Percentiles rank a stretch among this genome's conserved stretches.
Conservation (phyloP, 2,113 vertebrate genomes). For the Pangasianodon gigas region DNA sequence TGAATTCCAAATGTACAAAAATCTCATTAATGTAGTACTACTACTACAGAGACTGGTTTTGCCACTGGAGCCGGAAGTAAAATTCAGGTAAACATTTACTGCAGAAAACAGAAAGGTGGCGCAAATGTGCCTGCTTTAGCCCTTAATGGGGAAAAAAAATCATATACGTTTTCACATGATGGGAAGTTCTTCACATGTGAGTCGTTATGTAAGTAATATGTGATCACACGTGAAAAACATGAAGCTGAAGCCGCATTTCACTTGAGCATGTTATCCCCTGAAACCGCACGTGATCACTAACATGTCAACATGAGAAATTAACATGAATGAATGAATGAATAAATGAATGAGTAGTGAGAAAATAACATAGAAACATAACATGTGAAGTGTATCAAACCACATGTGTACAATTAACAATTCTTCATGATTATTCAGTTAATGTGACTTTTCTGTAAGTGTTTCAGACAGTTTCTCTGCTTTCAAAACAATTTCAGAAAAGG, state of each 20-base stretch:
- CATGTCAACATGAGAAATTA: not conserved
- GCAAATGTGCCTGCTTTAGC: not conserved
- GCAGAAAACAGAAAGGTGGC: not conserved
- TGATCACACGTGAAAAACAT: too few relatives aligned
- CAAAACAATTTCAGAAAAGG: too few relatives aligned
- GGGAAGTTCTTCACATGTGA: too few relatives aligned
- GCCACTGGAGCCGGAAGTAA: not conserved
- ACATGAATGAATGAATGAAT: too few relatives aligned
- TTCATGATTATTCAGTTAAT: too few relatives aligned
- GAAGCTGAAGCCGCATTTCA: not conserved
- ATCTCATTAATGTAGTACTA: not conserved
- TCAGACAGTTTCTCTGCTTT: too few relatives aligned
- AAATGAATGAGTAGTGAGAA: not conserved
- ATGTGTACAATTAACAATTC: too few relatives aligned
- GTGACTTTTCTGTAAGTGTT: too few relatives aligned
- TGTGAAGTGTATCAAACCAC: too few relatives aligned
- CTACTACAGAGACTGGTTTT: not conserved
- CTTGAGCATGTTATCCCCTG: not conserved
- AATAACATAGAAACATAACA: not conserved
- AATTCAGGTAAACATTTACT: not conserved
- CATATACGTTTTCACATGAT: too few relatives aligned
- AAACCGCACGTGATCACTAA: not conserved
- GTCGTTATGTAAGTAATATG: too few relatives aligned
- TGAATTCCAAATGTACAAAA: not conserved
- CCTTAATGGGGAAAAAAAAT: not conserved